Evolutionary conservation across 1,140 invertebrate species (phyloP).

Genomic region (Zaprionus lachaisei): DNA sequence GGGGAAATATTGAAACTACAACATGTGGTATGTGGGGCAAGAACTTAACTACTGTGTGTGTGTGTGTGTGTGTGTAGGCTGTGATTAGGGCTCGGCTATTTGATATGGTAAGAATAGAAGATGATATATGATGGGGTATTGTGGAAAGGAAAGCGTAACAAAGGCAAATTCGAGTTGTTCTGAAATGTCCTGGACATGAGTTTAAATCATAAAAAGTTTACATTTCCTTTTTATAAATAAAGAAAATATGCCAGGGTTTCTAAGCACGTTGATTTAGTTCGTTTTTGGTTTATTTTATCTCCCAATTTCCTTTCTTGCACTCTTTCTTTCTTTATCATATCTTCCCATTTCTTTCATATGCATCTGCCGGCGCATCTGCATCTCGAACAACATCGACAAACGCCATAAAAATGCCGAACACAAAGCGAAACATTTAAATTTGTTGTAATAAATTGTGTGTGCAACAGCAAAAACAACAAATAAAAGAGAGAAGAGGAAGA

Average conservation of each 20-base stretch:
- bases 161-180: background rate
- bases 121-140: background rate
- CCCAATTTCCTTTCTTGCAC: background rate
- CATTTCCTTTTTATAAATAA: background rate
- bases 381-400: constrained; percentile 40
- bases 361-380: constrained; percentile 33
- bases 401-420: constrained; percentile 66
- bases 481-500: background rate
- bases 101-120: background rate
- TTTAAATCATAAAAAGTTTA: background rate
- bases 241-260: background rate
- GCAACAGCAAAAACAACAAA: constrained; percentile 23
- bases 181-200: background rate
- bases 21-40: constrained; percentile 48
- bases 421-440: constrained; percentile 76
- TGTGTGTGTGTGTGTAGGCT: background rate
- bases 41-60: constrained; percentile 9
- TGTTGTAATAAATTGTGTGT: constrained; percentile 77
- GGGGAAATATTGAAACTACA: constrained; percentile 15
- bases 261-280: background rate
- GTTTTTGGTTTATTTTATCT: background rate
- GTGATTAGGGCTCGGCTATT: background rate
- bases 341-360: no score
- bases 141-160: background rate
- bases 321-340: background rate